phyloP scores from a whole-genome alignment of 2,113 vertebrate species.

The Aphyosemion australe region DNA sequence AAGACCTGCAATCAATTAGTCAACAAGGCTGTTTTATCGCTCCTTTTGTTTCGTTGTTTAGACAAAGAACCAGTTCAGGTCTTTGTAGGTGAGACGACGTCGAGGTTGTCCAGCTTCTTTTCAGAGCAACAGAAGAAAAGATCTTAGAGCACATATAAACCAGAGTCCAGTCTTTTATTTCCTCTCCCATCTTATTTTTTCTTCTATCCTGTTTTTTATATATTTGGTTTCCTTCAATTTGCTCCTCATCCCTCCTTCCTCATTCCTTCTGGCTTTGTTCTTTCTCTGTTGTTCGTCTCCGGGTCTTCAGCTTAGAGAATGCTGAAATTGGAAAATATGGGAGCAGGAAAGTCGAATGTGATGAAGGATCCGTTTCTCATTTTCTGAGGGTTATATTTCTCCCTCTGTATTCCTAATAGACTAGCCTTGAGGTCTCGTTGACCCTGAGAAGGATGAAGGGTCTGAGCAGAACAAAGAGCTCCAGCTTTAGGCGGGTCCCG shows the following conservation, averaged over 20 bases:
- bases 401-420: slow-evolving; percentile 52
- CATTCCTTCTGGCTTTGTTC: background rate
- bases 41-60: slow-evolving; percentile 12
- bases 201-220: slow-evolving; percentile 17
- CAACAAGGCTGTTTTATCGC: background rate
- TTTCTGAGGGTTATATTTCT: slow-evolving; percentile 21
- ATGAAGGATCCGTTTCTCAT: slow-evolving; percentile 37
- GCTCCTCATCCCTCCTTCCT: background rate
- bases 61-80: background rate
- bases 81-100: slow-evolving; percentile 2
- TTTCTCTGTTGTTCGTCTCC: slow-evolving; percentile 16
- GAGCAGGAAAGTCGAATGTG: slow-evolving; percentile 37
- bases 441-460: slow-evolving; percentile 45
- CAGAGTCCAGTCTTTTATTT: slow-evolving; percentile 23
- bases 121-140: slow-evolving; percentile 24
- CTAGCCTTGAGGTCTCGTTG: slow-evolving; percentile 54
- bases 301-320: slow-evolving; percentile 21
- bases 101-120: background rate
- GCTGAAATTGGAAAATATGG: slow-evolving; percentile 42
- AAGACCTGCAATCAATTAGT: background rate
- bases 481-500: slow-evolving; percentile 62
- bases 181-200: slow-evolving; percentile 27
- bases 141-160: slow-evolving; percentile 14
- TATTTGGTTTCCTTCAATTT: background rate
- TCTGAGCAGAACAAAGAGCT: slow-evolving; percentile 53